Evolutionary conservation across 2,888 invertebrate genomes (phyloP).

Genomic region (Notocelia uddmanniana): DNA sequence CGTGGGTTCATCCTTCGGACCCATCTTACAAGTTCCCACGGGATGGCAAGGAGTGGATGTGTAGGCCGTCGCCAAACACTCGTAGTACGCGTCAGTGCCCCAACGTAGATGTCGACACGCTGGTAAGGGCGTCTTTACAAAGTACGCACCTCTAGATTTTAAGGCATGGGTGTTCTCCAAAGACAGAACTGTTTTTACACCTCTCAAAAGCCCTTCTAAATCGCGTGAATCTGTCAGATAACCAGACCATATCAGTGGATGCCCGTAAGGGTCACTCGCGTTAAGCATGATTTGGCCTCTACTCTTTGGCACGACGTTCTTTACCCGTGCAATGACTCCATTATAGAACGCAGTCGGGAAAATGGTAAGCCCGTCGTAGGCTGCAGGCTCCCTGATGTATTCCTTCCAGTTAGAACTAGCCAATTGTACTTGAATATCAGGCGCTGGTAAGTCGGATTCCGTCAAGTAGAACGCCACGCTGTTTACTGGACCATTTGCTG

Average conservation of each 20-base stretch:
- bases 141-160: slow-evolving; percentile 80
- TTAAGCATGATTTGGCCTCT: slow-evolving; percentile 87
- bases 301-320: slow-evolving; percentile 86
- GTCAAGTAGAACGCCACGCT: slow-evolving; percentile 86
- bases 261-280: slow-evolving; percentile 88
- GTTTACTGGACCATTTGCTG: slow-evolving; percentile 83
- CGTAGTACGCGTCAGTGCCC: slow-evolving; percentile 87
- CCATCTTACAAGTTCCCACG: slow-evolving; percentile 78
- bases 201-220: slow-evolving; percentile 84
- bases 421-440: slow-evolving; percentile 88
- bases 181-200: slow-evolving; percentile 84
- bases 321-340: slow-evolving; percentile 83
- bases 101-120: slow-evolving; percentile 86
- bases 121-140: slow-evolving; percentile 82
- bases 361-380: slow-evolving; percentile 64
- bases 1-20: slow-evolving; percentile 80
- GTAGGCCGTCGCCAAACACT: slow-evolving; percentile 86
- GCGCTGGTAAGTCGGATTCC: slow-evolving; percentile 74
- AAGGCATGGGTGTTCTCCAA: slow-evolving; percentile 86
- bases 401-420: slow-evolving; percentile 80
- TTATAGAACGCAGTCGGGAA: slow-evolving; percentile 86
- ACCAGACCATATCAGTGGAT: slow-evolving; percentile 89
- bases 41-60: slow-evolving; percentile 81
- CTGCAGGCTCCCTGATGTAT: slow-evolving; percentile 81
- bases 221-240: slow-evolving; percentile 87